These are phyloP conservation scores for Cyrtorhinus lividipennis DNA, from an alignment of 1,140 invertebrate species.

Conservation along the genomic window DNA sequence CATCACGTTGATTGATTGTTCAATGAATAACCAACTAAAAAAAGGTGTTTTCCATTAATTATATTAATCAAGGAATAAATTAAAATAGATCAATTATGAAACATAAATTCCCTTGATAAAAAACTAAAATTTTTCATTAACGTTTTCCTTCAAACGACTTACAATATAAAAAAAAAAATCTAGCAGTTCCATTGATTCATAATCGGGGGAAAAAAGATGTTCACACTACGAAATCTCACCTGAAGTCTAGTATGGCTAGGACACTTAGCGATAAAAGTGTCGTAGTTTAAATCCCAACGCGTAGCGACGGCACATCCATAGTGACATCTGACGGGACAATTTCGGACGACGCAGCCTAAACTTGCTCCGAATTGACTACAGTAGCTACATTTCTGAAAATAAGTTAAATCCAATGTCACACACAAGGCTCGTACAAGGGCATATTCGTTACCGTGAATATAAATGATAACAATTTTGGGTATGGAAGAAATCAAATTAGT, in stretches of 20 bases:
- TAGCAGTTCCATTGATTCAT: too few relatives aligned
- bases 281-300: slow-evolving; percentile 24
- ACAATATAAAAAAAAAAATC: too few relatives aligned
- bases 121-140: too few relatives aligned
- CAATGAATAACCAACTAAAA: too few relatives aligned
- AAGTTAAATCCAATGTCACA: slow-evolving; percentile 1
- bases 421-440: background rate
- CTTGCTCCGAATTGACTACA: slow-evolving; percentile 25
- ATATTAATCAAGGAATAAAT: too few relatives aligned
- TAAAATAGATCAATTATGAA: too few relatives aligned
- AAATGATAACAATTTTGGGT: background rate
- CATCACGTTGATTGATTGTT: too few relatives aligned
- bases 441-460: background rate
- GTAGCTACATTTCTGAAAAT: slow-evolving; percentile 24
- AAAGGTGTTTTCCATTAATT: too few relatives aligned
- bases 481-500: background rate
- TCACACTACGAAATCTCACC: slow-evolving; percentile 1
- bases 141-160: too few relatives aligned
- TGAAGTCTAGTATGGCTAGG: slow-evolving; percentile 10
- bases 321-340: slow-evolving; percentile 23
- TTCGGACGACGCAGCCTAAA: slow-evolving; percentile 25
- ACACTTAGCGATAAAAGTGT: slow-evolving; percentile 26
- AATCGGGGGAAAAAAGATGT: too few relatives aligned
- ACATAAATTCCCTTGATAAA: too few relatives aligned
- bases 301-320: slow-evolving; percentile 25